These are phyloP conservation scores for Leucoraja ocellata DNA, from an alignment of 2,797 vertebrate genomes.

Conservation along the genomic window DNA sequence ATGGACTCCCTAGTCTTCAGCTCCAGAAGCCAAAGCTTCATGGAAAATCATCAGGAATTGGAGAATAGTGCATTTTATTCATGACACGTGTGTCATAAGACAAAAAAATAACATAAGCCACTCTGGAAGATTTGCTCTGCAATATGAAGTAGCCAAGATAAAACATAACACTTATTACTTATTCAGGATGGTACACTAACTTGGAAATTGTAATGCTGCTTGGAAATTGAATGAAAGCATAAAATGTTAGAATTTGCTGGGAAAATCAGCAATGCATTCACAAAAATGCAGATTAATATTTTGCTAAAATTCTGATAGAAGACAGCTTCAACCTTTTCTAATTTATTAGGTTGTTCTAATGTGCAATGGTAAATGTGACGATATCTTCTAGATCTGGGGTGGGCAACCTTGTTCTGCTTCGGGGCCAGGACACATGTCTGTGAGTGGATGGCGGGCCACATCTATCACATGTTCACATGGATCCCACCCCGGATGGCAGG, in stretches of 20 bases:
- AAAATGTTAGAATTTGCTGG: not conserved
- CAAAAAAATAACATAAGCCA: not conserved
- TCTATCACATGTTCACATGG: too few relatives aligned
- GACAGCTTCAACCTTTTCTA: not conserved
- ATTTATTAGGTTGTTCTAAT: not conserved
- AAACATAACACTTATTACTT: not conserved
- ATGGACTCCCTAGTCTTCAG: not conserved
- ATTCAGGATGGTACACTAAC: not conserved
- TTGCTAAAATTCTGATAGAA: not conserved
- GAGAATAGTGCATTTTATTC: not conserved
- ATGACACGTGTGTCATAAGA: not conserved
- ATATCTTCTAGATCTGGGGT: not conserved
- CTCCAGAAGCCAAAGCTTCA: not conserved
- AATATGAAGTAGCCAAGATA: not conserved
- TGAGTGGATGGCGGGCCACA: too few relatives aligned
- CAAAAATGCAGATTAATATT: not conserved
- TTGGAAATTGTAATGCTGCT: not conserved
- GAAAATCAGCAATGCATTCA: not conserved
- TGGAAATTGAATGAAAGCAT: not conserved
- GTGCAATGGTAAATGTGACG: not conserved
- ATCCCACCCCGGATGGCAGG: too few relatives aligned
- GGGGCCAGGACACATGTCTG: too few relatives aligned
- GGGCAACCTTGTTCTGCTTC: too few relatives aligned
- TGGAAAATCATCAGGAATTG: not conserved
- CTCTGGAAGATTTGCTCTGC: not conserved